Percentiles rank a stretch among this genome's conserved stretches.
phyloP scores from a whole-genome alignment of 2,797 vertebrate species.

The Brachymystax lenok region DNA sequence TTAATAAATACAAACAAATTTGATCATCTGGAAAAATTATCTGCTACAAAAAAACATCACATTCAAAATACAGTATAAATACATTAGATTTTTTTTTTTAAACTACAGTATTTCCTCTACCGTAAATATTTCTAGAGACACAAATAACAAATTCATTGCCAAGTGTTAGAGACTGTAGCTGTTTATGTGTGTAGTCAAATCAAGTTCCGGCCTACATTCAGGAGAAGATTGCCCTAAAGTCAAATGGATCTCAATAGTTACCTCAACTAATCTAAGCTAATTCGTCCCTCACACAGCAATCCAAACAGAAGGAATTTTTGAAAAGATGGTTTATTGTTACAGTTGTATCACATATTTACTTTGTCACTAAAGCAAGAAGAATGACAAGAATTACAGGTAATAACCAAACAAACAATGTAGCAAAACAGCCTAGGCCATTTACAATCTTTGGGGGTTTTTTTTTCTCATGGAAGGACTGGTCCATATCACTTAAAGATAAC shows the following conservation, averaged over 20 bases:
- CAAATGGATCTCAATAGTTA: neutral
- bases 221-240: neutral
- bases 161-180: neutral
- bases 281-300: neutral
- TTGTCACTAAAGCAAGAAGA: neutral
- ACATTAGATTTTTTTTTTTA: neutral
- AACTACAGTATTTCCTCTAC: too few relatives aligned
- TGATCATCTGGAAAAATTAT: too few relatives aligned
- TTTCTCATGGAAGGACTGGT: too few relatives aligned
- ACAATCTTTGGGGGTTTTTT: too few relatives aligned
- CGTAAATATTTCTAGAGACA: neutral
- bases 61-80: neutral
- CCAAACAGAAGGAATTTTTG: neutral
- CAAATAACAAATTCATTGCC: neutral
- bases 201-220: neutral
- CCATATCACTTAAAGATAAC: too few relatives aligned
- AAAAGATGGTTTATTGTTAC: too few relatives aligned
- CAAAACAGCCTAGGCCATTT: too few relatives aligned
- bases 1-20: too few relatives aligned
- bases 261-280: neutral
- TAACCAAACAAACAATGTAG: too few relatives aligned
- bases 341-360: too few relatives aligned
- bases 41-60: too few relatives aligned
- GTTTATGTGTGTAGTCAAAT: neutral
- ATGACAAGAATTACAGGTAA: too few relatives aligned